Percentiles rank a stretch among this genome's conserved stretches.
Evolutionary conservation across 2,113 vertebrate genomes (phyloP).

Genomic region (Verasper variegatus): DNA sequence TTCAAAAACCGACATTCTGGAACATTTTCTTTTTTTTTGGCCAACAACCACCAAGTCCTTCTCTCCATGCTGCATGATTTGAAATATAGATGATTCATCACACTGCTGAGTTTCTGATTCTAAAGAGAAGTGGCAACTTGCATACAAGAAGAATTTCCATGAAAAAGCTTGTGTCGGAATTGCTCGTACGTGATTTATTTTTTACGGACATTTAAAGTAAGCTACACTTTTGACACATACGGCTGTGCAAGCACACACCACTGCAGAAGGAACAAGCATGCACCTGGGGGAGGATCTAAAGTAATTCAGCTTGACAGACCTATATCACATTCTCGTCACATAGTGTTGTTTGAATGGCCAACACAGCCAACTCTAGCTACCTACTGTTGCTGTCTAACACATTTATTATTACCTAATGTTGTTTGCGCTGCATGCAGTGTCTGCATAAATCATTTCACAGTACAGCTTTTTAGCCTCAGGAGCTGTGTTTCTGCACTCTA

Average conservation of each 20-base stretch:
- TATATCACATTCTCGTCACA: not conserved
- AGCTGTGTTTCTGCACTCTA: slow-evolving; percentile 33
- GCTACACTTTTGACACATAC: not conserved
- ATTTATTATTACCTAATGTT: slow-evolving; percentile 40
- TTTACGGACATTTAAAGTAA: not conserved
- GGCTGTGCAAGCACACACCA: not conserved
- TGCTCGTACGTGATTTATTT: no score
- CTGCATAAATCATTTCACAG: slow-evolving; percentile 42
- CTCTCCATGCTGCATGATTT: not conserved
- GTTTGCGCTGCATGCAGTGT: slow-evolving; percentile 31
- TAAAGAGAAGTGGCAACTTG: not conserved
- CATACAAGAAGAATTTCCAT: not conserved
- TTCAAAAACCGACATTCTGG: no score
- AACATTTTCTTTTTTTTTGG: no score
- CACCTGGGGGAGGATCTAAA: no score
- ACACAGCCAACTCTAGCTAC: not conserved
- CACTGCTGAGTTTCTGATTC: not conserved
- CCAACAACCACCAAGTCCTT: no score
- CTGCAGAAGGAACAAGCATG: not conserved
- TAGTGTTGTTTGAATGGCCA: slow-evolving; percentile 14
- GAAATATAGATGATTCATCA: not conserved
- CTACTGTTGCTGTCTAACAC: slow-evolving; percentile 24
- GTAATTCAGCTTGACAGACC: not conserved
- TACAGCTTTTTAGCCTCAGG: slow-evolving; percentile 21
- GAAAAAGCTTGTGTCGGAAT: not conserved